phyloP scores from a whole-genome alignment of 2,888 invertebrate genomes.

The Lithophane ornitopus region DNA sequence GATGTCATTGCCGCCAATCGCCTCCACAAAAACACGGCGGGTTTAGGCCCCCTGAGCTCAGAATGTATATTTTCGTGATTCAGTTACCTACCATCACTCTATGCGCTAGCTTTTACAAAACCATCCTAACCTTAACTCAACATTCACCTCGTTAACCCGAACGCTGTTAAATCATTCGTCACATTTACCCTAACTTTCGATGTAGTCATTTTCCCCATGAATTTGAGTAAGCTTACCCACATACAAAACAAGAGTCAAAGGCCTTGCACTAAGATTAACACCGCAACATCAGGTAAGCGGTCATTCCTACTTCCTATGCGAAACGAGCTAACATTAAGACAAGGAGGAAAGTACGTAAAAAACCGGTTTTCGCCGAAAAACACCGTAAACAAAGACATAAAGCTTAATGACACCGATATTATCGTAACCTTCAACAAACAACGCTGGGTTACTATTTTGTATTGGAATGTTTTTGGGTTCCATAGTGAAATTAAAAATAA shows the following conservation, averaged over 20 bases:
- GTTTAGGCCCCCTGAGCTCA: too few species aligned
- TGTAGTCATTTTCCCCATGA: background rate
- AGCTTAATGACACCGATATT: conserved; percentile 71
- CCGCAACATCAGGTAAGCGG: conserved; percentile 34
- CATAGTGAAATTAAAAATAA: background rate
- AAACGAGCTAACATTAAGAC: conserved; percentile 35
- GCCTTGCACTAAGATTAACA: conserved; percentile 32
- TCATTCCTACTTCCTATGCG: conserved; percentile 40
- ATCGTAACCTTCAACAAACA: conserved; percentile 64
- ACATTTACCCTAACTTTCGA: background rate
- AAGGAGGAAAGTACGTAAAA: conserved; percentile 52
- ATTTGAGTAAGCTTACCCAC: background rate
- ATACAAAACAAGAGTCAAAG: conserved; percentile 6
- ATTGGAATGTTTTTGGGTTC: conserved; percentile 36
- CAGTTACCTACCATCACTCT: background rate
- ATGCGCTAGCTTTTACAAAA: background rate
- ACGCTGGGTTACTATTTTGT: conserved; percentile 50
- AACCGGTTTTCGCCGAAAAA: conserved; percentile 57
- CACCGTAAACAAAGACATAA: conserved; percentile 72
- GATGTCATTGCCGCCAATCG: too few species aligned
- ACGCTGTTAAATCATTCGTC: background rate
- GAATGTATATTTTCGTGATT: too few species aligned
- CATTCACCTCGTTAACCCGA: too few species aligned
- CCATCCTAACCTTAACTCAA: background rate
- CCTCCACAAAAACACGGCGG: too few species aligned